Evolutionary conservation across 2,113 vertebrate genomes (phyloP), one percentile per base, ranked within the genome.

Genomic region (Micronycteris hirsuta): DNA sequence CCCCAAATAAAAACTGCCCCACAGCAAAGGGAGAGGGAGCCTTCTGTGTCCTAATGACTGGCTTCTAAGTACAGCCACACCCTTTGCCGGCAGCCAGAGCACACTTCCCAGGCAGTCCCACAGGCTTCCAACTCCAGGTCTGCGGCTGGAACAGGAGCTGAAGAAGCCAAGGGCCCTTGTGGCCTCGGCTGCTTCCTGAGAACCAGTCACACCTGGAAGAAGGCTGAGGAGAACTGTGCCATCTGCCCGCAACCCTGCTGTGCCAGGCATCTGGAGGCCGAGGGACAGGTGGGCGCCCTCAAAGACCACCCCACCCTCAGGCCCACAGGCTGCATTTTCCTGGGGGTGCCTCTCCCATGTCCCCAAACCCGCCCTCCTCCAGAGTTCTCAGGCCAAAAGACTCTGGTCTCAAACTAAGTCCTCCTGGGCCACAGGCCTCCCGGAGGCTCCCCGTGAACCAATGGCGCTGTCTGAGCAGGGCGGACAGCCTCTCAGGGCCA

Each of bases 1-100:
- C 43, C 71, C 85, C 88, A 95, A 91, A 93, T 76, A 96, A 90
- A 93, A 97, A 92, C 33, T 24, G 67, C n/a, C 89, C 49, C 65
- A 73, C n/a, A 71, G 85, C 58, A 73, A 45, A 54, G 49, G 65
- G 45, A 96, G 24, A 70, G 4, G 52, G 31, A 73, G 65, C 41
- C 47, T 94, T 61, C 45, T 11, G 13, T 0, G 1, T 36, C 84
- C 94, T 86, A 92, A 93, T 43, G 58, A 91, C 56, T 74, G 56
- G 54, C 56, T 96, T 84, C 56, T 71, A 36, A 68, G n/a, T 26
- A 20, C 14, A 84, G 61, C 70, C 92, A 94, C 65, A n/a, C 76
- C 83, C 56, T 92, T 43, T 52, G 49, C 28, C 2, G 4, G 58
- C 13, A 33, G 82, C 80, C 80, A 80, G 26, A 86, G 41, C 73